Conservation (phyloP, 2,888 invertebrate species). For the Hydropsyche betteni region DNA sequence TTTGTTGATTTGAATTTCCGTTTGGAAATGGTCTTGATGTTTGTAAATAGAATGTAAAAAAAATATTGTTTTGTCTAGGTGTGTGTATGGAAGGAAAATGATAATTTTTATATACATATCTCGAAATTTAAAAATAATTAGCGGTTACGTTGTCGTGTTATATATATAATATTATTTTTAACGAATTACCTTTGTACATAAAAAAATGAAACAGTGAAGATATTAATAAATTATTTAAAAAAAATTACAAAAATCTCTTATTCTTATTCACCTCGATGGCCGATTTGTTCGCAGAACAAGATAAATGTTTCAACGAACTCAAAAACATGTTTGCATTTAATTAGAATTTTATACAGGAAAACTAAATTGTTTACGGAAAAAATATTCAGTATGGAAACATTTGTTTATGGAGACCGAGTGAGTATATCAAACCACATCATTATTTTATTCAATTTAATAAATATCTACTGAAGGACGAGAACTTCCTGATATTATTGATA, state of each 20-base stretch:
- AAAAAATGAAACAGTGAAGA: neutral
- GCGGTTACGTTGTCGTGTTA: slow-evolving; percentile 4
- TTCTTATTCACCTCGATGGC: neutral
- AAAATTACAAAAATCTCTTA: neutral
- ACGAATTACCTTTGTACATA: slow-evolving; percentile 13
- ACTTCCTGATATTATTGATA: too few relatives aligned
- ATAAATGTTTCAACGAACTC: too few relatives aligned
- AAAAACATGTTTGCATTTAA: too few relatives aligned
- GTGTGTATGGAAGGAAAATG: neutral
- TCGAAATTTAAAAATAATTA: neutral
- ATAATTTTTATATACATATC: neutral
- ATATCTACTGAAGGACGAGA: too few relatives aligned
- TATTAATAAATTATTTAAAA: slow-evolving; percentile 28
- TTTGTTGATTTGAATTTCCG: neutral
- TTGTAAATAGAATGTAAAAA: neutral
- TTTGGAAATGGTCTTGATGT: too few relatives aligned
- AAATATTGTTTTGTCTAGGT: neutral
- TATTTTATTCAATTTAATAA: too few relatives aligned
- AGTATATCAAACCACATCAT: too few relatives aligned
- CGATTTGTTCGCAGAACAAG: too few relatives aligned
- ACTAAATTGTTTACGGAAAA: too few relatives aligned
- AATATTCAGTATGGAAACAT: too few relatives aligned
- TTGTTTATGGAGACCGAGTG: too few relatives aligned
- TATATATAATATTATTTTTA: neutral
- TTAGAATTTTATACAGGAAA: too few relatives aligned